These are phyloP conservation scores for Taeniopygia guttata DNA, from an alignment of 2,797 vertebrate genomes.

Conservation along the genomic window DNA sequence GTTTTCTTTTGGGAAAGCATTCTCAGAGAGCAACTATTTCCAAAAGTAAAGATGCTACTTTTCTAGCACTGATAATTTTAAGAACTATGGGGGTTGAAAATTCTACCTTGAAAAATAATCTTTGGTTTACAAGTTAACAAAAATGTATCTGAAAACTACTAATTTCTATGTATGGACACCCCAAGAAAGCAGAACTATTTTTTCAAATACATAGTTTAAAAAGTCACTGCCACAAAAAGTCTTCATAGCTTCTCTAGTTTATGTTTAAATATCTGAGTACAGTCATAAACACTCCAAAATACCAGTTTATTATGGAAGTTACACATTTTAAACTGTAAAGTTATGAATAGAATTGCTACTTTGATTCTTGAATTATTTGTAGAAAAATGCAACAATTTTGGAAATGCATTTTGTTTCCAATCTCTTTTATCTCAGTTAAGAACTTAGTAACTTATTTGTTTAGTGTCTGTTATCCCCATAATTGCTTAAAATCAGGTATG, in stretches of 20 bases:
- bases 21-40: not conserved
- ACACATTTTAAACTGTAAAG: constrained; percentile 18
- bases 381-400: constrained; percentile 10
- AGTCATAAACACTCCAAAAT: constrained; percentile 25
- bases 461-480: not conserved
- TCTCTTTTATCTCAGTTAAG: constrained; percentile 37
- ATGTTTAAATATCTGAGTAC: not conserved
- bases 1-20: not conserved
- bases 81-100: not conserved
- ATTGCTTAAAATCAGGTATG: constrained; percentile 31
- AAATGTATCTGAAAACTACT: constrained; percentile 9
- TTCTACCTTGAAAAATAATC: not conserved
- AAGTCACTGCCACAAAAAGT: constrained; percentile 2
- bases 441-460: not conserved
- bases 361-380: constrained; percentile 12
- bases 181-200: not conserved
- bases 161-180: not conserved
- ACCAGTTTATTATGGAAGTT: constrained; percentile 11
- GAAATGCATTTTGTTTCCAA: not conserved
- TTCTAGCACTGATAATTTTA: not conserved
- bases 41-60: not conserved
- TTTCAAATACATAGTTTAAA: not conserved
- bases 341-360: not conserved
- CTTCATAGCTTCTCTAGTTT: not conserved
- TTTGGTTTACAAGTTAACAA: not conserved